These are phyloP conservation scores for Xerus rutilus DNA, from an alignment of 2,797 vertebrate genomes.

Conservation along the genomic window DNA sequence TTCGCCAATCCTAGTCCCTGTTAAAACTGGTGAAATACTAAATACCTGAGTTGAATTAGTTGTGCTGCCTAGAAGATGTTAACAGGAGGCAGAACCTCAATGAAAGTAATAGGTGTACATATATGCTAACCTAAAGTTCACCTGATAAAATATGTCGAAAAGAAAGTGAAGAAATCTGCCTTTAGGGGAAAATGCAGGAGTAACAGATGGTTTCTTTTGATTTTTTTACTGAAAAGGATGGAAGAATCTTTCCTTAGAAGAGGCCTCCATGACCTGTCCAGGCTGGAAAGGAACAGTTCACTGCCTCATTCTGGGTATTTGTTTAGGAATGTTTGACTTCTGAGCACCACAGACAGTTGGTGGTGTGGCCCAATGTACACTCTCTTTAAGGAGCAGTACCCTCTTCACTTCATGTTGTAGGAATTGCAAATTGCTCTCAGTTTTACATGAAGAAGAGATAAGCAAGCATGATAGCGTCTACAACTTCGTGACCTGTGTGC, in stretches of 20 bases:
- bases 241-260: conserved; percentile 27
- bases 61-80: background rate
- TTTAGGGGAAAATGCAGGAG: background rate
- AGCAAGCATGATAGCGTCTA: background rate
- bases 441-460: background rate
- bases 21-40: conserved; percentile 18
- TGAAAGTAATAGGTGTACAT: background rate
- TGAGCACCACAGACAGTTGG: background rate
- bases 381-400: background rate
- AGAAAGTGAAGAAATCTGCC: conserved; percentile 43
- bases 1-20: background rate
- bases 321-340: background rate
- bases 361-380: conserved; percentile 1
- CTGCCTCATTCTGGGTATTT: background rate
- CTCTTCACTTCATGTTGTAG: background rate
- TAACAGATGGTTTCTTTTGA: conserved; percentile 48
- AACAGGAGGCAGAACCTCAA: conserved; percentile 18
- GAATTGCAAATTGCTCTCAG: background rate
- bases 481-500: background rate
- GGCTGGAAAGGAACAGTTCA: background rate
- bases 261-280: background rate
- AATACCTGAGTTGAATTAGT: background rate
- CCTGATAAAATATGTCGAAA: conserved; percentile 37
- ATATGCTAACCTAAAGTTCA: background rate
- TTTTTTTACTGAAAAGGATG: conserved; percentile 43